Evolutionary conservation across 2,113 vertebrate genomes (phyloP).

Genomic region (Dunckerocampus dactyliophorus): DNA sequence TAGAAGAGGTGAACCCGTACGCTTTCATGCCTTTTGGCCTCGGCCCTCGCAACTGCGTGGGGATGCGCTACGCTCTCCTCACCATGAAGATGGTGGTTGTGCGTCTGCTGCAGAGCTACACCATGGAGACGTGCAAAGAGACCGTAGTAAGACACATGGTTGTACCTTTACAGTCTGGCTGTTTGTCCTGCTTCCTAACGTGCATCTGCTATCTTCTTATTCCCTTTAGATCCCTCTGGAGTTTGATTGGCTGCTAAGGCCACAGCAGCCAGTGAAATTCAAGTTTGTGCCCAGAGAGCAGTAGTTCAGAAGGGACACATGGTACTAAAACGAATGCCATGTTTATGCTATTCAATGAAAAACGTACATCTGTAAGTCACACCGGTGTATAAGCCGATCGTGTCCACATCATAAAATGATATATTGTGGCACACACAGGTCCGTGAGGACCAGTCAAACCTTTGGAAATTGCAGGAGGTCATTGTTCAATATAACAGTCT

Average conservation of each 20-base stretch:
- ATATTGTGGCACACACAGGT: too few species aligned
- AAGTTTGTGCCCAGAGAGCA: constrained; percentile 48
- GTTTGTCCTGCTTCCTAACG: not conserved
- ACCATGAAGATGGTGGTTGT: constrained; percentile 48
- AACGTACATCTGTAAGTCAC: too few species aligned
- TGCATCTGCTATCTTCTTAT: not conserved
- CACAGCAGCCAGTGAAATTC: constrained; percentile 38
- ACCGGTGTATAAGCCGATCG: too few species aligned
- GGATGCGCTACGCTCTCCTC: constrained; percentile 60
- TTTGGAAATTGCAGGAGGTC: too few species aligned
- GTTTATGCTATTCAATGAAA: too few species aligned
- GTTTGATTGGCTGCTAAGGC: constrained; percentile 31
- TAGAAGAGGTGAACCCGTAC: constrained; percentile 51
- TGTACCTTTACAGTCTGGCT: not conserved
- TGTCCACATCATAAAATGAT: too few species aligned
- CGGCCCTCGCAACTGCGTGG: constrained; percentile 63
- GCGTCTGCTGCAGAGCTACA: constrained; percentile 55
- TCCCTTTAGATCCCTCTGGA: constrained; percentile 49
- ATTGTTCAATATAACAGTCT: too few species aligned
- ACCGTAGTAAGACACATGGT: constrained; percentile 30
- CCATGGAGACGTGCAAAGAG: constrained; percentile 52
- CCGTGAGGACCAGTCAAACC: too few species aligned
- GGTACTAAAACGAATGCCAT: not conserved
- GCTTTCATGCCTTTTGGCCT: constrained; percentile 54
- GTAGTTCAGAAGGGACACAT: not conserved